phyloP scores from a whole-genome alignment of 2,797 vertebrate genomes.

The Onychomys leucogaster region DNA sequence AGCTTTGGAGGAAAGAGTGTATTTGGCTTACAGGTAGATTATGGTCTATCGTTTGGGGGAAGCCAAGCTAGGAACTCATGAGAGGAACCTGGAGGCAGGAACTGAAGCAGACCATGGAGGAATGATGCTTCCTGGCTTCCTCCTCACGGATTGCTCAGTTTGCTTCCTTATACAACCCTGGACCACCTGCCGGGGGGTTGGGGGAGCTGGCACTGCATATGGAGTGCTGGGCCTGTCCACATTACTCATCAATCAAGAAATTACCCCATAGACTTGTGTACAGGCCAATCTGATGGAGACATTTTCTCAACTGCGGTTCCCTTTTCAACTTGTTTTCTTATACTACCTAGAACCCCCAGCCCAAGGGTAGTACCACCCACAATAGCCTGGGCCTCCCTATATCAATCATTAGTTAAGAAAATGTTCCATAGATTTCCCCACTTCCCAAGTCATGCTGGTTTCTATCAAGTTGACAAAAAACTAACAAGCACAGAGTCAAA shows the following conservation, averaged over 20 bases:
- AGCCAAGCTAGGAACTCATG: background rate
- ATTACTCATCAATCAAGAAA: background rate
- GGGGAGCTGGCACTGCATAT: background rate
- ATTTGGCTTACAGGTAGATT: background rate
- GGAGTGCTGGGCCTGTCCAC: background rate
- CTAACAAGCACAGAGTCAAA: background rate
- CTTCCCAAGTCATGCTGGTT: background rate
- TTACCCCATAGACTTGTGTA: background rate
- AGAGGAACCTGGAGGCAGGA: background rate
- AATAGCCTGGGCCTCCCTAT: background rate
- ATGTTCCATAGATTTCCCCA: background rate
- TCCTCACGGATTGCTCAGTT: background rate
- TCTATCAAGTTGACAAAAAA: background rate
- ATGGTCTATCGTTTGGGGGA: background rate
- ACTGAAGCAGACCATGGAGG: background rate
- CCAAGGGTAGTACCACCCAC: background rate
- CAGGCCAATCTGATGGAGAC: background rate
- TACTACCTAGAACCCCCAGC: background rate
- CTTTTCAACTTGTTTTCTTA: background rate
- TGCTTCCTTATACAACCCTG: background rate
- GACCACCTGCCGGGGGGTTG: background rate
- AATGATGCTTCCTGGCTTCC: background rate
- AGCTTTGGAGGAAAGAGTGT: background rate
- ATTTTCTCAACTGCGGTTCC: background rate
- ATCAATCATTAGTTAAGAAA: background rate